phyloP scores from a whole-genome alignment of 2,113 vertebrate species.

The Daboia siamensis region DNA sequence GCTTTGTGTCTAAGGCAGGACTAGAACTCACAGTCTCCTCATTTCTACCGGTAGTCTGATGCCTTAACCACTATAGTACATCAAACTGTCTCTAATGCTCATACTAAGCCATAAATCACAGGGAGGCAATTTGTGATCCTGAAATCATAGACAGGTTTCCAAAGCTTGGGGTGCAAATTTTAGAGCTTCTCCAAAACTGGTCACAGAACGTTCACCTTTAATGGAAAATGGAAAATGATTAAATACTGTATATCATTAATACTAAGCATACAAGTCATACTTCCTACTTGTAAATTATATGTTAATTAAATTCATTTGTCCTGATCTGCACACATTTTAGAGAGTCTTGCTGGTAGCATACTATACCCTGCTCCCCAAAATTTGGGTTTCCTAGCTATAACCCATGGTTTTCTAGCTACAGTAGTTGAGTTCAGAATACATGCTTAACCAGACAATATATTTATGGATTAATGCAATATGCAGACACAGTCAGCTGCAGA shows the following conservation, averaged over 20 bases:
- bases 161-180: background rate
- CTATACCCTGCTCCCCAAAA: background rate
- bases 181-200: too few relatives aligned
- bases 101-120: background rate
- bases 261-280: background rate
- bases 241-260: background rate
- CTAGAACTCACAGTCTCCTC: too few relatives aligned
- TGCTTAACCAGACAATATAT: background rate
- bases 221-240: too few relatives aligned
- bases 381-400: too few relatives aligned
- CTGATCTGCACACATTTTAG: background rate
- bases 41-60: too few relatives aligned
- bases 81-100: background rate
- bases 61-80: too few relatives aligned
- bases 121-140: background rate
- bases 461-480: background rate
- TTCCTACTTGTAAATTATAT: background rate
- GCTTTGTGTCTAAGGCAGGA: too few relatives aligned
- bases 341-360: too few relatives aligned
- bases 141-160: background rate
- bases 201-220: too few relatives aligned
- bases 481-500: background rate
- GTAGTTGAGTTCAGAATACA: background rate
- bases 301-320: background rate
- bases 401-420: background rate